Evolutionary conservation across 2,888 invertebrate species (phyloP), one percentile per base, ranked within the genome.

Genomic region (Axea sp.): DNA sequence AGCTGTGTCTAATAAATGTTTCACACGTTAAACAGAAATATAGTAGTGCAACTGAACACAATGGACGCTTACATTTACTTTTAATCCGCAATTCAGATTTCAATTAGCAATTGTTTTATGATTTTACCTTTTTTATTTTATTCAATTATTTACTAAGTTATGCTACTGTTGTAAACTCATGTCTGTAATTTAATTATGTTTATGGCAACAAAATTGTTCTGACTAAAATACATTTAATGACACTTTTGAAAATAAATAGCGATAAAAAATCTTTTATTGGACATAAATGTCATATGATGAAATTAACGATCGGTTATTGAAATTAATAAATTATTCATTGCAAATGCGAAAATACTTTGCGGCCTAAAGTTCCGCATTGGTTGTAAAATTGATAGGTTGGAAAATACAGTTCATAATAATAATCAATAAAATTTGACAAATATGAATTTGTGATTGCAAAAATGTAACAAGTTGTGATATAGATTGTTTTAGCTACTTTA

Each of bases 1-100:
- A 39, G 73, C 41, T 60, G 64, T 69, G 65, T 65, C 65, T 69
- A 53, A 64, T 68, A 69, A 69, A 74, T 64, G 45, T 49, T 57
- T 41, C 49, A 57, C 59, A 47, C 31, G 57, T 68, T 68, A 30
- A 35, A 30, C 22, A n/a, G 33, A 60, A 69, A 69, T 53, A 9
- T 15, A 8, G 6, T 12, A 51, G 37, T 35, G 39, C 47, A 59
- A 60, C 60, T 45, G 53, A 45, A 31, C 33, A 39, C 43, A 68
- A 51, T 51, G 24, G 22, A 15, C 26, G 49, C 24, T 3, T 22
- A 15, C 15, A 17, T 39, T 33, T 22, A 24, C 24, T 59, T 68
- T 53, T 26, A 24, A 22, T 33, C 9, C 17, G 11, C n/a, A n/a
- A n/a, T n/a, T n/a, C n/a, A n/a, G n/a, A n/a, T n/a, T n/a, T n/a